Base-by-base conservation (phyloP, 2,113 vertebrate species). In the Asarcornis scutulata region DNA sequence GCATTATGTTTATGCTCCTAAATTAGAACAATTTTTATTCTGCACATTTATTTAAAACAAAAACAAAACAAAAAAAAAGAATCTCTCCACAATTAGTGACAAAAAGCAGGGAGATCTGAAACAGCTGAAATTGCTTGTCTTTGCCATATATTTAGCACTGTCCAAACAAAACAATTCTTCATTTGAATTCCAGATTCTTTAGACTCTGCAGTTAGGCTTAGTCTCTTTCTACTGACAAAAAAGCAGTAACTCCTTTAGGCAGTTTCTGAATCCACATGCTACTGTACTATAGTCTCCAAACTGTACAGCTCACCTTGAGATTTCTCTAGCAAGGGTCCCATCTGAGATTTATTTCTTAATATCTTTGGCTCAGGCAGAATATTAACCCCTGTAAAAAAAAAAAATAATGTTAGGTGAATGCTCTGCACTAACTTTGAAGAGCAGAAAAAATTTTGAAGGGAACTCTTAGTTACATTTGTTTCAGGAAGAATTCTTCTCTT, bases 301-400 rank as follows among this genome's bases (percentile, higher is more conserved):
- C 4, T 71, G 15, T 5, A 64, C 26, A 50, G 79, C 95, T 97
- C 76, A 97, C 97, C 97, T 92, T 96, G 96, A 55, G 95, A 88
- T 21, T 95, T 94, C 75, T 96, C 89, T 31, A 58, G 55, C 11
- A 79, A 92, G 22, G 75, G 50, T 59, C 83, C 73, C 46, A 56
- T 32, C 40, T 90, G 87, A 42, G 93, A 95, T 55, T 84, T 93
- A 50, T 29, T 83, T 73, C 97, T 96, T 64, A 90, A n/a, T 50
- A 89, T 10, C 62, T 93, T 94, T 81, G 87, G 87, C 81, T 96
- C 94, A 79, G 95, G 88, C 36, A 52, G 89, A 90, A 78, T 84
- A 55, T 26, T 55, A 88, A 23, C 31, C 20, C 42, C 97, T 97
- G 62, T 55, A 62, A 36, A 22, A 90, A 48, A 31, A 68, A 50